A percentile compares a stretch with the other conserved stretches of the same genome.
Evolutionary conservation across 2,888 invertebrate species (phyloP).

Genomic region (Campoplex nolae): DNA sequence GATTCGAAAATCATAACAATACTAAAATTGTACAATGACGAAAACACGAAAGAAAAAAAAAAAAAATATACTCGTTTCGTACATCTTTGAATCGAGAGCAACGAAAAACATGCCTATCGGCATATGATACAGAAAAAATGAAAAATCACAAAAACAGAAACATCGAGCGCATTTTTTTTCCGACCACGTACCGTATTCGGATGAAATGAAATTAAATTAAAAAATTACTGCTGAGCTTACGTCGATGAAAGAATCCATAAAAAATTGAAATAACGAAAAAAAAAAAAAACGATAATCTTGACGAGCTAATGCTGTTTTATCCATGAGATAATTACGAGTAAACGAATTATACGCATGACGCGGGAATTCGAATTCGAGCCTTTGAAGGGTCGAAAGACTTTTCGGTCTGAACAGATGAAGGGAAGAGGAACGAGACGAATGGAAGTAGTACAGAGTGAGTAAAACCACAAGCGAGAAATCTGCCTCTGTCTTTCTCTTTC

Average conservation of each 20-base stretch:
- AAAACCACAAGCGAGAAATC: slow-evolving; percentile 41
- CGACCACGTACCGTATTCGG: background rate
- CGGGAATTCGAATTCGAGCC: background rate
- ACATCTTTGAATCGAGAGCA: no score
- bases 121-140: background rate
- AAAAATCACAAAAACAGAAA: background rate
- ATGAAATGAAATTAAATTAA: background rate
- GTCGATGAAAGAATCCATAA: background rate
- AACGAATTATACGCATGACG: background rate
- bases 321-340: background rate
- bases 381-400: background rate
- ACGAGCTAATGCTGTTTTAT: background rate
- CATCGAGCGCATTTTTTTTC: background rate
- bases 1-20: no score
- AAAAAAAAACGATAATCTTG: background rate
- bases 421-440: background rate
- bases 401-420: background rate
- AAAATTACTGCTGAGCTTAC: background rate
- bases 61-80: no score
- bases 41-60: background rate
- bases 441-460: slow-evolving; percentile 22
- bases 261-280: background rate
- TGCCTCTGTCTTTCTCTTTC: background rate
- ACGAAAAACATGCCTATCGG: background rate
- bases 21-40: background rate